Percentiles rank a stretch among this genome's conserved stretches.
Conservation (phyloP, 2,797 vertebrate genomes). For the Liparis tanakae region DNA sequence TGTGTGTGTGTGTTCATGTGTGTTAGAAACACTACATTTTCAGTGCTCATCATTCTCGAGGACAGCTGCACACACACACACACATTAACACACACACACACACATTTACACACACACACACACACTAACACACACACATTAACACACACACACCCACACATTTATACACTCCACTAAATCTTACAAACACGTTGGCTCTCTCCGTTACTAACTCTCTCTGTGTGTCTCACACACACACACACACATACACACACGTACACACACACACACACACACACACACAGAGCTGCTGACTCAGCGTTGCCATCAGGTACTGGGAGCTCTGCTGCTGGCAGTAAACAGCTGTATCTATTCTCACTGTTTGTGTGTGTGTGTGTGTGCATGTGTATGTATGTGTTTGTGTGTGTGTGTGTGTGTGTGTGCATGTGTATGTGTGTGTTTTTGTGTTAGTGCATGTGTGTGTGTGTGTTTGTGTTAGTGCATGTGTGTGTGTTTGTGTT, state of each 20-base stretch:
- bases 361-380: constrained; percentile 35
- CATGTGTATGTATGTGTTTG: constrained; percentile 1
- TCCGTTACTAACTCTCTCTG: constrained; percentile 17
- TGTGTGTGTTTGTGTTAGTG: no score
- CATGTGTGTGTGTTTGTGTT: constrained; percentile 9
- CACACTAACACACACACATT: constrained; percentile 34
- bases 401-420: constrained; percentile 4
- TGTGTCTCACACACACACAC: constrained; percentile 21
- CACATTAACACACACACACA: no score
- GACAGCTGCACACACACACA: constrained; percentile 47
- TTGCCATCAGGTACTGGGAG: constrained; percentile 69
- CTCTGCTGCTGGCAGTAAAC: constrained; percentile 72
- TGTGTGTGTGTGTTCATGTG: constrained; percentile 15
- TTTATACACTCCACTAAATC: constrained; percentile 54
- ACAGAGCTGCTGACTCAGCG: constrained; percentile 73
- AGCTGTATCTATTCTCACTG: constrained; percentile 78
- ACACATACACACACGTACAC: constrained; percentile 12
- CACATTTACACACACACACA: no score
- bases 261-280: constrained; percentile 19
- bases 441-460: constrained; percentile 7
- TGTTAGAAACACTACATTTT: constrained; percentile 38
- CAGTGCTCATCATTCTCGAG: constrained; percentile 56
- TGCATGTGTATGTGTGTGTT: constrained; percentile 34
- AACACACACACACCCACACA: no score
- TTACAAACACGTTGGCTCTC: constrained; percentile 44